Evolutionary conservation across 2,113 vertebrate genomes (phyloP).

Genomic region (Physeter macrocephalus): DNA sequence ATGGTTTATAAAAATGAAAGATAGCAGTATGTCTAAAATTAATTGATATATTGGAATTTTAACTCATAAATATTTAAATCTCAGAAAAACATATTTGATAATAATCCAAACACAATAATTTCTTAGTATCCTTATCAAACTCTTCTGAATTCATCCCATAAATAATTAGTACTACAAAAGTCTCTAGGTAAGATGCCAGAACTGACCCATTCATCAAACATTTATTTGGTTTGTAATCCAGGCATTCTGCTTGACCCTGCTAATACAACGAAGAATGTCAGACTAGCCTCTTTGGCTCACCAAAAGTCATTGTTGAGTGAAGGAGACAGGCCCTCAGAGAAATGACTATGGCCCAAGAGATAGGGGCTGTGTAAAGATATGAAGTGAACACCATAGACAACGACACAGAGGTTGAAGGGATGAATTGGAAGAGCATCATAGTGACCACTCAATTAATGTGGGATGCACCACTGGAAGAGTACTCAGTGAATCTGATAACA

Average conservation of each 20-base stretch:
- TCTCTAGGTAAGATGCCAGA: background rate
- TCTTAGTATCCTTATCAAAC: background rate
- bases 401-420: background rate
- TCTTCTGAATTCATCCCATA: background rate
- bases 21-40: background rate
- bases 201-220: background rate
- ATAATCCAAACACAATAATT: background rate
- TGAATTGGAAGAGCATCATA: background rate
- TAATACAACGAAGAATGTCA: background rate
- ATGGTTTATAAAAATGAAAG: background rate
- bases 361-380: background rate
- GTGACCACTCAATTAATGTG: background rate
- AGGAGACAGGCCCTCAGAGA: background rate
- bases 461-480: background rate
- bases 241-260: background rate
- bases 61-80: background rate
- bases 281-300: background rate
- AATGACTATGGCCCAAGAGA: background rate
- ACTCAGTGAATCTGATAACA: background rate
- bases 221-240: background rate
- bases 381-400: background rate
- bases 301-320: background rate
- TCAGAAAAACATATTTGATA: background rate
- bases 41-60: background rate
- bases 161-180: background rate